Evolutionary conservation across 2,113 vertebrate species (phyloP), one percentile per base, ranked within the genome.

Genomic region (Isichthys henryi): DNA sequence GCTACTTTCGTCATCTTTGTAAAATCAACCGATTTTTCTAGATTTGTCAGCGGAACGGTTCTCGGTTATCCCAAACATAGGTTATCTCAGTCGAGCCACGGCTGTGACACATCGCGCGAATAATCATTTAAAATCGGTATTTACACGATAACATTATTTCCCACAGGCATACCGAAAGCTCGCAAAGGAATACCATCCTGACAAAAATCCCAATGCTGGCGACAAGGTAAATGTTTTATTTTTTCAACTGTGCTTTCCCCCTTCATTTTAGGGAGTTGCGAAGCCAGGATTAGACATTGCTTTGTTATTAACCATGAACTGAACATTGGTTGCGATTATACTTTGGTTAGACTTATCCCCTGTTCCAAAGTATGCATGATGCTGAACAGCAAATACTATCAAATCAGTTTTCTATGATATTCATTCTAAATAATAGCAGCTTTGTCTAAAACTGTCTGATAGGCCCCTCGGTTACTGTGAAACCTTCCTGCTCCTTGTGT

Each of bases 121-220:
- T 15, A 80, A 8, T 77, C 74, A 15, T 17, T 39, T 77, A n/a
- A 21, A 83, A 83, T n/a, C 15, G 39, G 2, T 17, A 3, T 74
- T 77, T 77, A 84, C 39, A 48, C 8, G 45, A 19, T 21, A 9
- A 8, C 21, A 2, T 48, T 84, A 3, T 46, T 48, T n/a, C 7
- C 10, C 45, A 45, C 94, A 99, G 98, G 97, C 98, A 13, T 99
- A 99, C 93, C 97, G 98, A 89, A 99, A 99, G 92, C 92, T 99
- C 94, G 98, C 98, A 92, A 99, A 99, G 95, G 98, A 99, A 58
- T 99, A 99, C 92, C 98, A 99, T 88, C 98, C 98, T 91, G 98
- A 99, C 96, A 99, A 99, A 94, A 99, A 99, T 93, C 98, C 98
- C 88, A 98, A 99, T 93, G 98, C 98, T 88, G 98, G 98, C 88